Conservation (phyloP, 1,140 invertebrate species). For the Apis mellifera region DNA sequence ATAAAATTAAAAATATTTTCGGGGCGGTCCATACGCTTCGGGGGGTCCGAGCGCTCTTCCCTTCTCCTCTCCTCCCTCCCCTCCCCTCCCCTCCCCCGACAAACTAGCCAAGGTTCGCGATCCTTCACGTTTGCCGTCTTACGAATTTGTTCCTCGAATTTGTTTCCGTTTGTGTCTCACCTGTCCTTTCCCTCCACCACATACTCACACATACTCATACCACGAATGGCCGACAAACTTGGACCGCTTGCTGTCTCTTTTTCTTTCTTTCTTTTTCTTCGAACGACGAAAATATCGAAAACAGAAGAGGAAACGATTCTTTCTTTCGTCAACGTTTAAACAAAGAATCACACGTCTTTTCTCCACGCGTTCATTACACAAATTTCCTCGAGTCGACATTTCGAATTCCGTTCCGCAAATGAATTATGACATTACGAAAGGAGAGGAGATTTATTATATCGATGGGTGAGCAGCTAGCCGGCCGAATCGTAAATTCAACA, state of each 20-base stretch:
- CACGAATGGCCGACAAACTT: conserved; percentile 51
- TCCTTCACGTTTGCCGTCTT: conserved; percentile 55
- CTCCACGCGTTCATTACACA: no score
- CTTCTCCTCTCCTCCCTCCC: background rate
- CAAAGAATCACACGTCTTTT: no score
- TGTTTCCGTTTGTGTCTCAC: conserved; percentile 59
- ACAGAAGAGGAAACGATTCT: no score
- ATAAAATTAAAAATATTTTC: conserved; percentile 74
- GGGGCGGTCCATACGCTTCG: conserved; percentile 59
- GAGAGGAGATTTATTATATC: conserved; percentile 18
- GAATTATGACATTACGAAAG: conserved; percentile 31
- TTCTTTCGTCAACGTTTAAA: no score
- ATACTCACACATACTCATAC: no score
- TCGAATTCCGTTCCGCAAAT: background rate
- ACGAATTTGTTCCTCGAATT: conserved; percentile 66
- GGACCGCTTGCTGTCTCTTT: conserved; percentile 1
- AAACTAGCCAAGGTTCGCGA: conserved; percentile 48
- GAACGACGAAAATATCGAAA: background rate
- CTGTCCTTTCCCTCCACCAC: no score
- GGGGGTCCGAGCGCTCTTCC: conserved; percentile 56
- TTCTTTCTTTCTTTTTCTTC: background rate
- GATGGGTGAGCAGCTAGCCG: background rate
- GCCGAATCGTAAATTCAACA: conserved; percentile 22
- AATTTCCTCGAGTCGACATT: background rate
- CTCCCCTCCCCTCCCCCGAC: background rate